Evolutionary conservation across 2,888 invertebrate genomes (phyloP).

Genomic region (Volucella inflata): DNA sequence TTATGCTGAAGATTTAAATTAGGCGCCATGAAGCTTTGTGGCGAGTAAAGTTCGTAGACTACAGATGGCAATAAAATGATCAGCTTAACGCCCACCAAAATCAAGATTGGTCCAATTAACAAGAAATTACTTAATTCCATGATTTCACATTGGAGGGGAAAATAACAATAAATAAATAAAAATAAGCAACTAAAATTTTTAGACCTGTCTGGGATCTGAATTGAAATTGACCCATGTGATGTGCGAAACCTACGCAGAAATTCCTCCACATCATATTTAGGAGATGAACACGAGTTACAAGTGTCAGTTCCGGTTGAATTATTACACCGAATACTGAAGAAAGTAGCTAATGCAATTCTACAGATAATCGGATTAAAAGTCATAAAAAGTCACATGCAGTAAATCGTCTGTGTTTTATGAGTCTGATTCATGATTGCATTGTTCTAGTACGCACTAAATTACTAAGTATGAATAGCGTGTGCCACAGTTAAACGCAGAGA

Average conservation of each 20-base stretch:
- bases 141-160: constrained; percentile 32
- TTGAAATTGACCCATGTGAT: constrained; percentile 25
- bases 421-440: constrained; percentile 12
- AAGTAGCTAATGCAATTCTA: constrained; percentile 40
- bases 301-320: constrained; percentile 41
- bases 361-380: constrained; percentile 36
- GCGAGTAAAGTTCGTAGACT: constrained; percentile 43
- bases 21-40: constrained; percentile 60
- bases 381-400: constrained; percentile 13
- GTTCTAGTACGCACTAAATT: not conserved
- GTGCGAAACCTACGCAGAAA: constrained; percentile 57
- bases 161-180: constrained; percentile 20
- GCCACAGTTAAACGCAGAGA: constrained; percentile 9
- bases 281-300: constrained; percentile 44
- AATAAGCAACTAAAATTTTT: constrained; percentile 17
- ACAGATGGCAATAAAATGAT: constrained; percentile 57
- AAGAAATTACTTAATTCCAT: constrained; percentile 54
- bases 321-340: not conserved
- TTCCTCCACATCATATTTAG: constrained; percentile 27
- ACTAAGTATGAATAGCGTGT: constrained; percentile 35
- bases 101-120: constrained; percentile 50
- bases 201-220: constrained; percentile 64
- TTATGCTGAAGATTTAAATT: constrained; percentile 40
- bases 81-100: constrained; percentile 51
- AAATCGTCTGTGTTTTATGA: constrained; percentile 12